Evolutionary conservation across 2,797 vertebrate species (phyloP).

Genomic region (Sciaenops ocellatus): DNA sequence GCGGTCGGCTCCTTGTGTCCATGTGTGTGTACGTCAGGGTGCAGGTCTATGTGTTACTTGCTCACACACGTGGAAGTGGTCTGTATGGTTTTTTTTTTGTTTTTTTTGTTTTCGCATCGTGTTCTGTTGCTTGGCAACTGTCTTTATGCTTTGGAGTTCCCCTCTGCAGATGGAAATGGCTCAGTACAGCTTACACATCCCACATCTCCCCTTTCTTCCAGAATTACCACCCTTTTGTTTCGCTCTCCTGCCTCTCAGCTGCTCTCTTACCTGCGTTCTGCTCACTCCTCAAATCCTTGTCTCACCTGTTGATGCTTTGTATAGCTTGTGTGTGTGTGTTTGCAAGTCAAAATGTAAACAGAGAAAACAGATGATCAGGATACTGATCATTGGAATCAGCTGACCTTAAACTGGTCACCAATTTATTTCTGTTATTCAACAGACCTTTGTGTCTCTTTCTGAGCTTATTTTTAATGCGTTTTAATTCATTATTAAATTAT

Average conservation of each 20-base stretch:
- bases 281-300: slow-evolving; percentile 23
- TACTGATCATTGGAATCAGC: not conserved
- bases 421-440: not conserved
- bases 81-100: slow-evolving; percentile 58
- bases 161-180: slow-evolving; percentile 75
- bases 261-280: slow-evolving; percentile 47
- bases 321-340: slow-evolving; percentile 10
- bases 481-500: not conserved
- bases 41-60: slow-evolving; percentile 55
- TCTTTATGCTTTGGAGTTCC: slow-evolving; percentile 82
- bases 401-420: not conserved
- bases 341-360: not conserved
- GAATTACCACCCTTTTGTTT: slow-evolving; percentile 66
- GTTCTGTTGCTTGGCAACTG: slow-evolving; percentile 86
- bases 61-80: slow-evolving; percentile 75
- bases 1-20: slow-evolving; percentile 48
- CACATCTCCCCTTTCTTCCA: slow-evolving; percentile 59
- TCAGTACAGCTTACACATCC: slow-evolving; percentile 64
- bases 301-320: slow-evolving; percentile 68
- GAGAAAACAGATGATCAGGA: not conserved
- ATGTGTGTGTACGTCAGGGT: slow-evolving; percentile 25
- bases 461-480: not conserved
- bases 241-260: slow-evolving; percentile 32
- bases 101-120: slow-evolving; percentile 37
- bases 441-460: slow-evolving; percentile 27